Percentiles rank a stretch among this genome's conserved stretches.
phyloP scores from a whole-genome alignment of 1,140 invertebrate species.

The Nomia melanderi region DNA sequence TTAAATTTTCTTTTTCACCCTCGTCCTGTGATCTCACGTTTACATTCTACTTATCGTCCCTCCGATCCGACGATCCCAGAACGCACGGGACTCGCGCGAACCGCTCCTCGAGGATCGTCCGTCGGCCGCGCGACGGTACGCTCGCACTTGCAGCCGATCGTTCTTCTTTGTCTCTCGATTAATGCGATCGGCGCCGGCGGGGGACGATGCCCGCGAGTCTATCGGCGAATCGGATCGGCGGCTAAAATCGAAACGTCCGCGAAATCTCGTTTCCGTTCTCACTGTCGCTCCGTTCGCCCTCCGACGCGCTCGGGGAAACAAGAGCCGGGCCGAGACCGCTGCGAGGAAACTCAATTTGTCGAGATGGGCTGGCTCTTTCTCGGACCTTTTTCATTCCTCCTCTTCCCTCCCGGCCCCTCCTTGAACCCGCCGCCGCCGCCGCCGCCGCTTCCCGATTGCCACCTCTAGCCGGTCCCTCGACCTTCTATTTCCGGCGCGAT shows the following conservation, averaged over 20 bases:
- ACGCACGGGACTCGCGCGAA: no score
- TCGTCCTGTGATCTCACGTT: no score
- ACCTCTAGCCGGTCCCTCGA: neutral
- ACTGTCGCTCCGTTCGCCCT: constrained; percentile 16
- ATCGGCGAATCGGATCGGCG: constrained; percentile 7
- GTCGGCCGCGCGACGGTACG: no score
- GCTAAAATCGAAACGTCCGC: constrained; percentile 3
- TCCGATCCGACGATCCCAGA: no score
- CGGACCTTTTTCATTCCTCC: constrained; percentile 36
- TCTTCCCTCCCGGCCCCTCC: no score
- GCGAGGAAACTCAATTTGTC: constrained; percentile 54
- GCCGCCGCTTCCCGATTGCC: neutral
- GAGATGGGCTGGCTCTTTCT: constrained; percentile 30
- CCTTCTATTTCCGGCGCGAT: constrained; percentile 35
- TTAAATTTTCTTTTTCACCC: no score
- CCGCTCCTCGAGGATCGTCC: no score
- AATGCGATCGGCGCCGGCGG: constrained; percentile 15
- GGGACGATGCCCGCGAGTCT: neutral
- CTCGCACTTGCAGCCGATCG: neutral
- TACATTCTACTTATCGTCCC: no score
- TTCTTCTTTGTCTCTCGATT: neutral
- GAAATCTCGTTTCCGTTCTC: constrained; percentile 54
- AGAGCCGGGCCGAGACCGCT: constrained; percentile 15
- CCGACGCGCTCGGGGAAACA: constrained; percentile 15
- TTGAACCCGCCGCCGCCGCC: neutral